phyloP scores from a whole-genome alignment of 2,113 vertebrate species.

The Amblyopsis rosae region DNA sequence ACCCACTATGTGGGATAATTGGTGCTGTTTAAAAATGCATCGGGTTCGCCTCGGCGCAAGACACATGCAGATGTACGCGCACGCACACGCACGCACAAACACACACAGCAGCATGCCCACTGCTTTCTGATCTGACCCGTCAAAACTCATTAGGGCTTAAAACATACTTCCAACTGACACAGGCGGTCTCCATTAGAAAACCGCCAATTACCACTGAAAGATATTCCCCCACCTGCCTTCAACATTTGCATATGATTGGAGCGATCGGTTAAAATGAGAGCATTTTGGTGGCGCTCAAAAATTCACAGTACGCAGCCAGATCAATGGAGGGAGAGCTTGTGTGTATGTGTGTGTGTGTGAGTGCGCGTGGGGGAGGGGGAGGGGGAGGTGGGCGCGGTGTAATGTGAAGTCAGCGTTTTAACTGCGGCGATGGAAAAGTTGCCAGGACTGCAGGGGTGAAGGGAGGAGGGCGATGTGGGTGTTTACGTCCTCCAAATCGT shows the following conservation, averaged over 20 bases:
- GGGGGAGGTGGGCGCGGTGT: conserved; percentile 3
- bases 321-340: conserved; percentile 43
- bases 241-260: conserved; percentile 79
- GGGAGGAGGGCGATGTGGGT: conserved; percentile 34
- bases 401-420: conserved; percentile 74
- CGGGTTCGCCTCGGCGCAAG: conserved; percentile 51
- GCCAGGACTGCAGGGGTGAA: conserved; percentile 59
- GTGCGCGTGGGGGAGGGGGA: too few species aligned
- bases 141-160: conserved; percentile 80
- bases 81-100: conserved; percentile 9
- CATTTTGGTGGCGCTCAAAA: conserved; percentile 72
- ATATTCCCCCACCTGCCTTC: conserved; percentile 72
- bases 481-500: conserved; percentile 53
- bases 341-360: conserved; percentile 4
- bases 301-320: conserved; percentile 71
- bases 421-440: conserved; percentile 66
- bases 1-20: conserved; percentile 78
- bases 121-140: conserved; percentile 77
- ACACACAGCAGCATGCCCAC: conserved; percentile 50
- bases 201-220: conserved; percentile 76
- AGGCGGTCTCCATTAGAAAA: conserved; percentile 79
- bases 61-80: neutral
- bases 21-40: conserved; percentile 80
- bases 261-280: conserved; percentile 76
- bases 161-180: conserved; percentile 80